phyloP scores from a whole-genome alignment of 92 coral and sea anemone genomes.

The Umimayanthus chanpuru region DNA sequence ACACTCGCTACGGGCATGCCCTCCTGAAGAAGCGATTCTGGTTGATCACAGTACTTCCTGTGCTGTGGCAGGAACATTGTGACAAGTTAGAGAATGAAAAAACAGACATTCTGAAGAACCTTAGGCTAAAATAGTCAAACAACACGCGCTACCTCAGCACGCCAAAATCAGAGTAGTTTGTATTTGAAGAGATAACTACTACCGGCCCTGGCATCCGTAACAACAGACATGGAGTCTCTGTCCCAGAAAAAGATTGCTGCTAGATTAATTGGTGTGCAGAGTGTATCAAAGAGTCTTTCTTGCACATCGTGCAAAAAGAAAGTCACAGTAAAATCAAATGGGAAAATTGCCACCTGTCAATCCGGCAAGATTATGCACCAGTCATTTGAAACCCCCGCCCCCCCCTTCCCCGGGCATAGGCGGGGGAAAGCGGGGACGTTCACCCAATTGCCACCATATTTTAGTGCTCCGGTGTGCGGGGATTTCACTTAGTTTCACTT shows the following conservation, averaged over 20 bases:
- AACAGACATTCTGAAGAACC: slow-evolving; percentile 63
- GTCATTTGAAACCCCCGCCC: too few relatives aligned
- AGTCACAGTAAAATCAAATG: too few relatives aligned
- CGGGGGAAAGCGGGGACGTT: too few relatives aligned
- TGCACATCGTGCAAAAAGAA: slow-evolving; percentile 1
- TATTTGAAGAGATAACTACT: slow-evolving; percentile 54
- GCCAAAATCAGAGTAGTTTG: not conserved
- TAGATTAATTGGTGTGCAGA: slow-evolving; percentile 57
- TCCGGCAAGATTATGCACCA: slow-evolving; percentile 72
- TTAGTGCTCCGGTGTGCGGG: too few relatives aligned
- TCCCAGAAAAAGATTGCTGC: not conserved
- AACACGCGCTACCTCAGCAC: slow-evolving; percentile 60
- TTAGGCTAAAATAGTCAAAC: slow-evolving; percentile 49
- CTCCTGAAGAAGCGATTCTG: slow-evolving; percentile 60
- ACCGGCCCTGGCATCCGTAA: slow-evolving; percentile 47
- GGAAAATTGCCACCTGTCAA: slow-evolving; percentile 29
- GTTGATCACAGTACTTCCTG: slow-evolving; percentile 63
- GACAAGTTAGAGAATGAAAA: slow-evolving; percentile 45
- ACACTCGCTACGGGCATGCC: slow-evolving; percentile 46
- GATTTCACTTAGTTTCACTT: too few relatives aligned
- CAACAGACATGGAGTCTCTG: slow-evolving; percentile 56
- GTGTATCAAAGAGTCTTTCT: slow-evolving; percentile 56
- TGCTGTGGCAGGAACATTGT: slow-evolving; percentile 59
- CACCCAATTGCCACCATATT: too few relatives aligned
- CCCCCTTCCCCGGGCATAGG: too few relatives aligned